Evolutionary conservation across 2,797 vertebrate genomes (phyloP).

Genomic region (Menidia menidia): DNA sequence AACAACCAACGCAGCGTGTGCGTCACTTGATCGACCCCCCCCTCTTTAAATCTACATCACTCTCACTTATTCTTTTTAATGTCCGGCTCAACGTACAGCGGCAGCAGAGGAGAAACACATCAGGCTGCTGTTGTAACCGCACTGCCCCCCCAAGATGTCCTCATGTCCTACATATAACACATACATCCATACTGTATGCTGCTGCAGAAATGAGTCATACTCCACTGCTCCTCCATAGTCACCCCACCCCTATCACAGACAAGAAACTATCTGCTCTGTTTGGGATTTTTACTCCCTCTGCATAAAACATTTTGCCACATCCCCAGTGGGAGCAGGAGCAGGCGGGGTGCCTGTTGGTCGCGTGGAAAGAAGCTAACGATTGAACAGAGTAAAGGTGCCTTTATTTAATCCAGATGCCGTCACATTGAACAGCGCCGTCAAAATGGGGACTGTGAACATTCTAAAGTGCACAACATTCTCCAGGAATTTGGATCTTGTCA

Average conservation of each 20-base stretch:
- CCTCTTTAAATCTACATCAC: constrained; percentile 49
- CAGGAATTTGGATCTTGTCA: constrained; percentile 78
- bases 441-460: constrained; percentile 81
- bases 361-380: constrained; percentile 45
- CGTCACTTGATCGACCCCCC: constrained; percentile 48
- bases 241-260: constrained; percentile 75
- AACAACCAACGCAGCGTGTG: constrained; percentile 58
- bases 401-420: constrained; percentile 61
- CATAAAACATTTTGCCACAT: constrained; percentile 58
- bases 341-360: constrained; percentile 22
- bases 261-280: constrained; percentile 68
- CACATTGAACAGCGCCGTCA: constrained; percentile 56
- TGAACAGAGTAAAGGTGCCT: constrained; percentile 51
- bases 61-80: constrained; percentile 29
- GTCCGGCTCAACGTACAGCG: constrained; percentile 10
- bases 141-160: constrained; percentile 19
- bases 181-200: constrained; percentile 75
- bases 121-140: constrained; percentile 15
- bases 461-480: constrained; percentile 75
- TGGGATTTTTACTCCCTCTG: constrained; percentile 58
- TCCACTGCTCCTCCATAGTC: constrained; percentile 78
- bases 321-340: constrained; percentile 26
- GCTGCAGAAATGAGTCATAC: constrained; percentile 86
- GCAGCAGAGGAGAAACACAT: constrained; percentile 15
- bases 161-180: constrained; percentile 60